These are phyloP conservation scores for Prolemur simus DNA, from an alignment of 2,113 vertebrate genomes.

Conservation along the genomic window DNA sequence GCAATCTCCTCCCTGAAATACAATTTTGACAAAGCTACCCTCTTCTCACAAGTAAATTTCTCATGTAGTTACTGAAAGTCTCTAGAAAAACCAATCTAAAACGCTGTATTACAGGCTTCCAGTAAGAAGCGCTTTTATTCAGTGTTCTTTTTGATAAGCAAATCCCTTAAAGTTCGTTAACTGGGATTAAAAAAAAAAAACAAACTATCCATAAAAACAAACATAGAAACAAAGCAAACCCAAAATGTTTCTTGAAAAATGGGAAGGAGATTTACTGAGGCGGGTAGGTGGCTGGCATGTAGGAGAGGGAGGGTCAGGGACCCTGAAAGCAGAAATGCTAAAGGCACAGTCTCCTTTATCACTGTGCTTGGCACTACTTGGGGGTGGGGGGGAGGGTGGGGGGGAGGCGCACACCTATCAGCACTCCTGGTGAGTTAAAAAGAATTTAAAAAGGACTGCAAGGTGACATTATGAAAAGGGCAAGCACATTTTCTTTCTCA, in stretches of 20 bases:
- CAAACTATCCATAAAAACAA: not conserved
- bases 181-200: not conserved
- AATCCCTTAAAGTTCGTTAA: slow-evolving; percentile 7
- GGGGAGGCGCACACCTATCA: not conserved
- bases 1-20: not conserved
- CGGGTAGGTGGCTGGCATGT: not conserved
- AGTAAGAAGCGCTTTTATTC: not conserved
- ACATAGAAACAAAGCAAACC: not conserved
- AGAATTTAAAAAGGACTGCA: not conserved
- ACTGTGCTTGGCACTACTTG: not conserved
- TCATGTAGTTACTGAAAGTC: not conserved
- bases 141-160: not conserved
- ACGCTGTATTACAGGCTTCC: not conserved
- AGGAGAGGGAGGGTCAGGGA: not conserved
- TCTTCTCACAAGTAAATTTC: not conserved
- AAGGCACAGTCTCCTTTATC: not conserved
- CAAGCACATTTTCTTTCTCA: not conserved
- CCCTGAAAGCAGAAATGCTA: not conserved
- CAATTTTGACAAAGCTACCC: not conserved
- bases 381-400: no score
- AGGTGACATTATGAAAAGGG: slow-evolving; percentile 18
- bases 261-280: not conserved
- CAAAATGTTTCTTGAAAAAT: slow-evolving; percentile 2
- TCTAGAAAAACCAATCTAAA: not conserved
- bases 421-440: not conserved